Conservation (phyloP, 2,888 invertebrate genomes). For the Alviniconcha strummeri region DNA sequence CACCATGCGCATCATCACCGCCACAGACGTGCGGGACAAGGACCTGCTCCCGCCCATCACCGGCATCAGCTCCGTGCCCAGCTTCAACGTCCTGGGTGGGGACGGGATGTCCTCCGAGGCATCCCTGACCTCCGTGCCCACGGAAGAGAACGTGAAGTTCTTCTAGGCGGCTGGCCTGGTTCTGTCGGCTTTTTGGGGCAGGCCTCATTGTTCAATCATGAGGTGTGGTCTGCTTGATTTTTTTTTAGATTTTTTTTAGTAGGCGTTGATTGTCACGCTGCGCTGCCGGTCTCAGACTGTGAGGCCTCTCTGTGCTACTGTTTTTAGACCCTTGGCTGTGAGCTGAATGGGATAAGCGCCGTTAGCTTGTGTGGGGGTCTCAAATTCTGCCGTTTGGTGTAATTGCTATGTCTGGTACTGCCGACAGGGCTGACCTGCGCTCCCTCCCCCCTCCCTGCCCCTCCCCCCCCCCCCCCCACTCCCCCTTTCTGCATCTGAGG, state of each 20-base stretch:
- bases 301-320: too few relatives aligned
- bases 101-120: background rate
- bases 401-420: too few relatives aligned
- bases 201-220: background rate
- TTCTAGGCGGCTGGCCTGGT: slow-evolving; percentile 36
- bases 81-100: slow-evolving; percentile 45
- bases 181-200: background rate
- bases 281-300: background rate
- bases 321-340: too few relatives aligned
- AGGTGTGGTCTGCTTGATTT: background rate
- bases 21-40: slow-evolving; percentile 51
- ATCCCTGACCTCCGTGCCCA: slow-evolving; percentile 5
- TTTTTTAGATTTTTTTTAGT: background rate
- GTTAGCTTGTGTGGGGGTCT: too few relatives aligned
- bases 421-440: too few relatives aligned
- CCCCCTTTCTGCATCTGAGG: too few relatives aligned
- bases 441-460: too few relatives aligned
- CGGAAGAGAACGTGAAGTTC: slow-evolving; percentile 48
- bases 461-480: too few relatives aligned
- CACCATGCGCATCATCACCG: slow-evolving; percentile 89
- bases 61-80: slow-evolving; percentile 60
- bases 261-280: too few relatives aligned
- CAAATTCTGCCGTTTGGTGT: too few relatives aligned
- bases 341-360: too few relatives aligned
- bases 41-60: slow-evolving; percentile 58